phyloP scores from a whole-genome alignment of 2,888 invertebrate species.

The Eupithecia subumbrata region DNA sequence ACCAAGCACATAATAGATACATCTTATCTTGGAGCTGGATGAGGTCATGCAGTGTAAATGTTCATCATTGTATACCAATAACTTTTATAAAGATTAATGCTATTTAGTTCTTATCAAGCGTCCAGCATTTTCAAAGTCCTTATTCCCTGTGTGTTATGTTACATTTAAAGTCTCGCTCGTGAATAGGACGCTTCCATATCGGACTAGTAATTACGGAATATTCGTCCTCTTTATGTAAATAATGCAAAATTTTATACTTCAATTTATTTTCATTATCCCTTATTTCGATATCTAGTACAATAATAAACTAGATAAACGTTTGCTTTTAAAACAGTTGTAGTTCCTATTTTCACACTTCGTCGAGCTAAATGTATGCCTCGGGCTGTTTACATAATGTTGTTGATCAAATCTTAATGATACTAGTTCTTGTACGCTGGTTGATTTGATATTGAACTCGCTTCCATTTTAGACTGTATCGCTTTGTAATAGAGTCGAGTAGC shows the following conservation, averaged over 20 bases:
- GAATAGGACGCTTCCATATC: constrained; percentile 60
- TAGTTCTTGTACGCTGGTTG: constrained; percentile 19
- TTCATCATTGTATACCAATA: not conserved
- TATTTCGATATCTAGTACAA: constrained; percentile 39
- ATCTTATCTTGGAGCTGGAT: not conserved
- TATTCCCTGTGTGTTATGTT: constrained; percentile 4
- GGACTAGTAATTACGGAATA: constrained; percentile 52
- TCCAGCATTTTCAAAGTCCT: not conserved
- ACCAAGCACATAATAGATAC: not conserved
- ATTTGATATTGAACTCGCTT: constrained; percentile 2
- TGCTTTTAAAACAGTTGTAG: constrained; percentile 51
- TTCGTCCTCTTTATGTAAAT: constrained; percentile 46
- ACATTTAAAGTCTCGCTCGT: not conserved
- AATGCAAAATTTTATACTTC: constrained; percentile 62
- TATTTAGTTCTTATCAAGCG: too few relatives aligned
- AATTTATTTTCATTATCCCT: constrained; percentile 42
- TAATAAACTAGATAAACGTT: constrained; percentile 29
- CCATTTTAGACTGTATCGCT: constrained; percentile 22
- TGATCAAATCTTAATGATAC: constrained; percentile 36
- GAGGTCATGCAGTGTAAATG: too few relatives aligned
- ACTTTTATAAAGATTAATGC: too few relatives aligned
- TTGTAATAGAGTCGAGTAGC: constrained; percentile 17
- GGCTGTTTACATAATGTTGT: constrained; percentile 47
- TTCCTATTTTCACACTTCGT: constrained; percentile 60
- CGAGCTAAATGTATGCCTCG: constrained; percentile 44